A percentile compares a stretch with the other conserved stretches of the same genome.
Evolutionary conservation across 2,888 invertebrate species (phyloP).

Genomic region (Sinhomidia bicolor): DNA sequence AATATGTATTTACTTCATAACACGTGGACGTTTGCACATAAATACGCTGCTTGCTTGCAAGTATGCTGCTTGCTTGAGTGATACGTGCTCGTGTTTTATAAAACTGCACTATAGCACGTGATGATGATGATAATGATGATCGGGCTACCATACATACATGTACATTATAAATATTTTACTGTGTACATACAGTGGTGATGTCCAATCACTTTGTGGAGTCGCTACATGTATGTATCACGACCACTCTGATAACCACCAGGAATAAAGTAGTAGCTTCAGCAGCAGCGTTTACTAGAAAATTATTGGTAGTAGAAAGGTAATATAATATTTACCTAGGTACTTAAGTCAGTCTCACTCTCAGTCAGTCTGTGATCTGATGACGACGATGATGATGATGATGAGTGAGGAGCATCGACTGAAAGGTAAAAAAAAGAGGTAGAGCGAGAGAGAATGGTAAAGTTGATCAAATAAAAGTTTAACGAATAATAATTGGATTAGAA

Average conservation of each 20-base stretch:
- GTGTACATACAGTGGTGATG: no score
- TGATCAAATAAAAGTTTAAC: slow-evolving; percentile 18
- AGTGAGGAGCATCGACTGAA: no score
- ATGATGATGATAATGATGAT: not conserved
- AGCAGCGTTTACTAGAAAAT: no score
- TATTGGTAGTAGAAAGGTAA: no score
- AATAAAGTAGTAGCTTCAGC: no score
- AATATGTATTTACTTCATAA: not conserved
- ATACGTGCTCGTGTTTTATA: not conserved
- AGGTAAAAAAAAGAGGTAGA: not conserved
- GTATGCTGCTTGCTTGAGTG: not conserved
- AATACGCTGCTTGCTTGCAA: not conserved
- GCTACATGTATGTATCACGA: no score
- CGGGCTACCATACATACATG: not conserved
- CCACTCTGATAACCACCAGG: no score
- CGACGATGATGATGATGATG: no score
- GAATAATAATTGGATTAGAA: slow-evolving; percentile 6
- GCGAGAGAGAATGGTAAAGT: not conserved
- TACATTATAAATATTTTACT: not conserved
- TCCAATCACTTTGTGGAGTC: slow-evolving; percentile 11
- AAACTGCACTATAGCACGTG: not conserved
- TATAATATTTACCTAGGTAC: no score
- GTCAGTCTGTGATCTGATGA: no score
- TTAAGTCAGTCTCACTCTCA: no score
- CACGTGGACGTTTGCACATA: slow-evolving; percentile 5